phyloP scores from a whole-genome alignment of 2,888 invertebrate species.

The Gymnosoma rotundatum region DNA sequence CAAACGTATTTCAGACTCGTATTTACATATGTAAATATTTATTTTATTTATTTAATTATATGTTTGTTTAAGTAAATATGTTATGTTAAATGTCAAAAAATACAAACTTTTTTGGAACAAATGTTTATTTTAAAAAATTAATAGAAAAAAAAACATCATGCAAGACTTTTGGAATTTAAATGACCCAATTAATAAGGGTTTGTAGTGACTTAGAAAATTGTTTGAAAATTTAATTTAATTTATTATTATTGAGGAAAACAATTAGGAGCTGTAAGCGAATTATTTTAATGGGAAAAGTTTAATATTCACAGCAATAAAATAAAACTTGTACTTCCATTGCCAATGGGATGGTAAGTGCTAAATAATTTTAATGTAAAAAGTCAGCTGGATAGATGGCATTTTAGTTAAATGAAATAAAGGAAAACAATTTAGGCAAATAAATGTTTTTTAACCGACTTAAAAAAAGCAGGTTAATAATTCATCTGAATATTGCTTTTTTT shows the following conservation, averaged over 20 bases:
- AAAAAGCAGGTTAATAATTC: no score
- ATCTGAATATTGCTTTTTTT: no score
- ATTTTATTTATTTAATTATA: conserved; percentile 58
- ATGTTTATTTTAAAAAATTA: background rate
- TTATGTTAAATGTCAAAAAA: conserved; percentile 13
- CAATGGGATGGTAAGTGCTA: no score
- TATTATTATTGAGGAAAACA: conserved; percentile 20
- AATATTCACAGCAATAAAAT: background rate
- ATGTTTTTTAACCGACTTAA: no score
- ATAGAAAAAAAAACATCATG: background rate
- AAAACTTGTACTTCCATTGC: no score
- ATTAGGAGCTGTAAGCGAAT: conserved; percentile 5
- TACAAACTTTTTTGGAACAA: background rate
- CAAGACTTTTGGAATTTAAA: conserved; percentile 35
- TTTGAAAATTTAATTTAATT: conserved; percentile 12
- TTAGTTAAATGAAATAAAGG: no score
- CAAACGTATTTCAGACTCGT: conserved; percentile 29
- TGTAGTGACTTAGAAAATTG: background rate
- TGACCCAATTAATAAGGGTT: conserved; percentile 43
- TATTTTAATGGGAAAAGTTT: background rate
- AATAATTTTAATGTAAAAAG: no score
- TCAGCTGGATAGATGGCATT: no score
- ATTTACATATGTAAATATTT: conserved; percentile 45
- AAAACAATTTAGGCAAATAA: no score
- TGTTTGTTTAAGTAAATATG: conserved; percentile 56